These are phyloP conservation scores for Nothocercus nigrocapillus DNA, from an alignment of 2,113 vertebrate genomes.

Conservation along the genomic window DNA sequence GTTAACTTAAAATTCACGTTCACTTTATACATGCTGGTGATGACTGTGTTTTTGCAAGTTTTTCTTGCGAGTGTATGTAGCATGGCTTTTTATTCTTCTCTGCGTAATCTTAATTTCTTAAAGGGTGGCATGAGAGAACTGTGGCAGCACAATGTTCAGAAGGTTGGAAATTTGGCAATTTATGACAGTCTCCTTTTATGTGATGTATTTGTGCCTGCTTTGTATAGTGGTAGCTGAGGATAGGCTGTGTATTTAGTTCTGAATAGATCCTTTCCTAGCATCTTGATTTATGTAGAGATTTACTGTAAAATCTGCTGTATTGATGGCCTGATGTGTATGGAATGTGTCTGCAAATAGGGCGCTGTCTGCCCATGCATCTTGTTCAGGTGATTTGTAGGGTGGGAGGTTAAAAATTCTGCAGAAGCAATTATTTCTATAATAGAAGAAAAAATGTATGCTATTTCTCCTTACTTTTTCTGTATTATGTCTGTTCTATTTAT, in stretches of 20 bases:
- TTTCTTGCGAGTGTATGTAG: background rate
- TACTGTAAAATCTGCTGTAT: background rate
- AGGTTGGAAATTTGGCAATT: background rate
- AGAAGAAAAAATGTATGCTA: background rate
- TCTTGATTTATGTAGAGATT: background rate
- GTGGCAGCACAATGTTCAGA: background rate
- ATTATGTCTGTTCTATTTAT: background rate
- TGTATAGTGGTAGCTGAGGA: background rate
- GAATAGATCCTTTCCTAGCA: background rate
- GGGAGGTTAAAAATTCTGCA: background rate
- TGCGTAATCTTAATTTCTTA: background rate
- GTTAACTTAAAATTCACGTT: background rate
- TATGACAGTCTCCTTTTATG: rapidly evolving
- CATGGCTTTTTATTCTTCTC: background rate
- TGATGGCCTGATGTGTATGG: background rate
- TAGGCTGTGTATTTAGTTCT: background rate
- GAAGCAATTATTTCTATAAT: background rate
- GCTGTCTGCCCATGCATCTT: background rate
- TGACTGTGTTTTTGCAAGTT: background rate
- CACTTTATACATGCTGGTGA: background rate
- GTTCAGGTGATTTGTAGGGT: background rate
- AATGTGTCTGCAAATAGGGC: background rate
- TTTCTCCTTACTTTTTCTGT: background rate
- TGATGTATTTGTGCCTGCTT: background rate
- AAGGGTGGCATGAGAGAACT: background rate